A percentile compares a stretch with the other conserved stretches of the same genome.
Conservation (phyloP, 92 coral and sea anemone species). For the Nematostella vectensis region DNA sequence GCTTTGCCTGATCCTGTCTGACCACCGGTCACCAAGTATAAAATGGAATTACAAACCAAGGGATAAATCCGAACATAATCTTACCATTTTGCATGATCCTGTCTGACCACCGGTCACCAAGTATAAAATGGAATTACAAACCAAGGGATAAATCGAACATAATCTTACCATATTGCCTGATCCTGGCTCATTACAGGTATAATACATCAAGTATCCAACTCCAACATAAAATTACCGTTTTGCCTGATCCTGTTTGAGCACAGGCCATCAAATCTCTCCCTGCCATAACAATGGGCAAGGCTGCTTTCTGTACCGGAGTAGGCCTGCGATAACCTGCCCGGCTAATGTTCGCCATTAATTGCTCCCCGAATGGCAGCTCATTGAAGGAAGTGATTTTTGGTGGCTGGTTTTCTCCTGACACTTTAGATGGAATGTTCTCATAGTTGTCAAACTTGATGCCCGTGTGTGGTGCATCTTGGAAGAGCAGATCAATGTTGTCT, state of each 20-base stretch:
- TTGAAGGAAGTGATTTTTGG: conserved; percentile 62
- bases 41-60: too few relatives aligned
- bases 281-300: conserved; percentile 67
- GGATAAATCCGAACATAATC: too few relatives aligned
- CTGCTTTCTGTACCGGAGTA: conserved; percentile 90
- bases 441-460: conserved; percentile 94
- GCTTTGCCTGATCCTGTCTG: too few relatives aligned
- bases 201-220: too few relatives aligned
- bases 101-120: too few relatives aligned
- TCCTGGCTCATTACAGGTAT: too few relatives aligned
- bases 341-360: conserved; percentile 55
- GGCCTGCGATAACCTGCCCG: conserved; percentile 78
- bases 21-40: too few relatives aligned
- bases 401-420: conserved; percentile 55
- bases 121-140: too few relatives aligned
- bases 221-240: conserved; percentile 91
- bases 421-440: conserved; percentile 73
- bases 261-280: conserved; percentile 98
- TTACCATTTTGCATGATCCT: too few relatives aligned
- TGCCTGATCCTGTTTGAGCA: conserved; percentile 99
- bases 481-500: conserved; percentile 53
- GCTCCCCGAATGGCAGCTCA: conserved; percentile 62
- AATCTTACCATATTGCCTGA: too few relatives aligned
- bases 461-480: conserved; percentile 63
- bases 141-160: too few relatives aligned